Base-by-base conservation (phyloP, 2,113 vertebrate genomes). In the Apodemus speciosus region DNA sequence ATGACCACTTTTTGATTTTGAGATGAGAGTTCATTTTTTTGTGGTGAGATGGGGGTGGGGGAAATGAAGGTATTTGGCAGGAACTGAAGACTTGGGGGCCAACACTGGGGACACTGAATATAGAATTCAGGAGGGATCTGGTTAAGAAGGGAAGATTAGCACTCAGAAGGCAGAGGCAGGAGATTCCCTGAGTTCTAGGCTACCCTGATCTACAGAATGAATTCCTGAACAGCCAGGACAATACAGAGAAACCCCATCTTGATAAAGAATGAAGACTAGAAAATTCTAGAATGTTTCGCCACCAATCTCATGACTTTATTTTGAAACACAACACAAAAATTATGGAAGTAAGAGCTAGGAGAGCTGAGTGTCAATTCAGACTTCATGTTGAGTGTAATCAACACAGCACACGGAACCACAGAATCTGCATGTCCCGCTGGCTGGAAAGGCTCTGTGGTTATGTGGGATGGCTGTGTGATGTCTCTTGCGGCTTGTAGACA, bases 251-350 rank as follows among this genome's bases (percentile, higher is more conserved):
- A 60, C 53, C 13, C 53, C 58, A 40, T 40, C 53, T 58, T 58
- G 53, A 30, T 18, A 23, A 56, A 18, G 13, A 38, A 60, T 27
- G 35, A 88, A 49, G 35, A 72, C 83, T 71, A 92, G 73, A 83
- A 95, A 89, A 58, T 60, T 89, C 84, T 92, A 94, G 75, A 91
- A 84, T n/a, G 3, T 80, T 84, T 23, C 88, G 38, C 13, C 76
- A 79, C 21, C 3, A 2, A 6, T 27, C 56, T 85, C 85, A 53
- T 66, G 85, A 76, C 84, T 89, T 15, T 84, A 46, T 53, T 66
- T 81, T 40, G 79, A 96, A 91, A 94, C 16, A 88, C 10, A 88
- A 56, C 25, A 60, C 27, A 86, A 32, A 35, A 49, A 89, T 62
- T 43, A 73, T 0, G 58, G n/a, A 79, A 77, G 35, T 10, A 73